phyloP scores from a whole-genome alignment of 1,140 invertebrate species.

The Halictus rubicundus region DNA sequence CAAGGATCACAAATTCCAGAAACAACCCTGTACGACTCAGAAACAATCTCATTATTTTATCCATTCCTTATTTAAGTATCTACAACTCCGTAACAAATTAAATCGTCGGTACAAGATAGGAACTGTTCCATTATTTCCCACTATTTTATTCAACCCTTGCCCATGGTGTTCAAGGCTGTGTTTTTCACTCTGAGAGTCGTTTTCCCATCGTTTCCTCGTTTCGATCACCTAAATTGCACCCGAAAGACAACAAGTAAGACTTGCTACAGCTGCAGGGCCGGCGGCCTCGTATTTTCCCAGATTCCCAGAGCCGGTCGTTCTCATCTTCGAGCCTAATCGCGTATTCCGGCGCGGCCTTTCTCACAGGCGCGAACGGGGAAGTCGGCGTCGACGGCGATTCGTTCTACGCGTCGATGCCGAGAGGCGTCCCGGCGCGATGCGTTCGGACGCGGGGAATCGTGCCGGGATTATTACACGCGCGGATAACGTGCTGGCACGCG shows the following conservation, averaged over 20 bases:
- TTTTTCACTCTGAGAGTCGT: too few relatives aligned
- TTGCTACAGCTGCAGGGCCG: conserved; percentile 37
- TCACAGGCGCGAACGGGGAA: conserved; percentile 44
- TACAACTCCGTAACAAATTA: too few relatives aligned
- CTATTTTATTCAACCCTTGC: too few relatives aligned
- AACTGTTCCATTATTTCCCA: too few relatives aligned
- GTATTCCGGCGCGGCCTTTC: conserved; percentile 57
- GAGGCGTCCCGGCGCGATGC: conserved; percentile 42
- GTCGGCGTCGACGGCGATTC: conserved; percentile 47
- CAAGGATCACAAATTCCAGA: too few relatives aligned
- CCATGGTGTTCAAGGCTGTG: too few relatives aligned
- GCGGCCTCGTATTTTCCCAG: conserved; percentile 33
- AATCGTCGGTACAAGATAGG: too few relatives aligned
- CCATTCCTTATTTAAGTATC: too few relatives aligned
- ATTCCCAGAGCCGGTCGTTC: conserved; percentile 18
- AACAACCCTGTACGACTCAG: too few relatives aligned
- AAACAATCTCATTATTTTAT: too few relatives aligned
- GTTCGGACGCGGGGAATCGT: conserved; percentile 14
- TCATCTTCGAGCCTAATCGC: conserved; percentile 46
- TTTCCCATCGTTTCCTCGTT: neutral
- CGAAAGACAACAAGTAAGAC: conserved; percentile 1
- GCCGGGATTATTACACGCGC: conserved; percentile 53
- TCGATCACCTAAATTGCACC: conserved; percentile 11
- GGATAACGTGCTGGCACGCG: conserved; percentile 44
- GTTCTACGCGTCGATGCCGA: conserved; percentile 57